phyloP scores from a whole-genome alignment of 2,797 vertebrate species.

The Acestrorhynchus altus region DNA sequence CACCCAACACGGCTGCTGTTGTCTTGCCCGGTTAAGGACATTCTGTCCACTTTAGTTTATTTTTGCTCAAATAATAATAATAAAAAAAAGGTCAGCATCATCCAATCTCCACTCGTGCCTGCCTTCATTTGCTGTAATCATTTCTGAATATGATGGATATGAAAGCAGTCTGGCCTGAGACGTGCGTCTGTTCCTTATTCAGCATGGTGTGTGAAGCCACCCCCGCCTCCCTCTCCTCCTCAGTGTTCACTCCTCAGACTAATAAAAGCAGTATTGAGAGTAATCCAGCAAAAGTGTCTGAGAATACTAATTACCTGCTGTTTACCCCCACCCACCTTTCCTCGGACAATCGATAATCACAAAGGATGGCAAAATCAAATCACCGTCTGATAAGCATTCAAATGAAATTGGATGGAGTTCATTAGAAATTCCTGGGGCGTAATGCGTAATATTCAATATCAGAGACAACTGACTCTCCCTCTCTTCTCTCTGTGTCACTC shows the following conservation, averaged over 20 bases:
- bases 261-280: conserved; percentile 73
- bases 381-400: conserved; percentile 75
- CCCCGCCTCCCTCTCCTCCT: conserved; percentile 30
- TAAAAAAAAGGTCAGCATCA: conserved; percentile 42
- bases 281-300: conserved; percentile 75
- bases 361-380: conserved; percentile 75
- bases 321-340: conserved; percentile 79
- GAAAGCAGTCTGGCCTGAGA: conserved; percentile 42
- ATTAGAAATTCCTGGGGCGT: conserved; percentile 75
- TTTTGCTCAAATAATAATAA: no score
- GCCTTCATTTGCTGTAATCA: conserved; percentile 45
- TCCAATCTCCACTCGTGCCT: conserved; percentile 28
- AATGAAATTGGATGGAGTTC: conserved; percentile 77
- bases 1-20: not conserved
- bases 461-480: conserved; percentile 62
- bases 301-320: conserved; percentile 83
- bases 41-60: not conserved
- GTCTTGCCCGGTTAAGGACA: conserved; percentile 8
- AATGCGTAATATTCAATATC: conserved; percentile 76
- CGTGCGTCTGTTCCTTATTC: conserved; percentile 44
- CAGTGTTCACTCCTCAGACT: conserved; percentile 62
- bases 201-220: conserved; percentile 33
- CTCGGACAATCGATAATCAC: conserved; percentile 81
- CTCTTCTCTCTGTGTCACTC: not conserved
- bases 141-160: conserved; percentile 44